Percentiles rank a stretch among this genome's conserved stretches.
Evolutionary conservation across 2,888 invertebrate species (phyloP).

Genomic region (Rhamnusium bicolor): DNA sequence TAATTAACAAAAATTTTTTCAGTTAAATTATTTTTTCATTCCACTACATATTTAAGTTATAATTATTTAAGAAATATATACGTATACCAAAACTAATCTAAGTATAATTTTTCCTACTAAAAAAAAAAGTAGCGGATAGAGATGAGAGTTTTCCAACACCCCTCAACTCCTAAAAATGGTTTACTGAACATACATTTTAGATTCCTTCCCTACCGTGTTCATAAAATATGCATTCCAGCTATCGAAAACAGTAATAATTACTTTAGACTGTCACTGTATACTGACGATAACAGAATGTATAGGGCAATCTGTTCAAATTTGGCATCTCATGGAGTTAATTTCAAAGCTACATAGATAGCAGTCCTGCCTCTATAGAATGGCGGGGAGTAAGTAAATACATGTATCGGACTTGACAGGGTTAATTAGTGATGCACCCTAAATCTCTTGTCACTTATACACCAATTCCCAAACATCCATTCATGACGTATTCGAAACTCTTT

Average conservation of each 20-base stretch:
- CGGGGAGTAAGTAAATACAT: constrained; percentile 36
- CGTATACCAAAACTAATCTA: too few species aligned
- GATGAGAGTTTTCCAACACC: too few species aligned
- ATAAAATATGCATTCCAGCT: neutral
- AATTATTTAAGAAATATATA: too few species aligned
- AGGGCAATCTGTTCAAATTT: constrained; percentile 43
- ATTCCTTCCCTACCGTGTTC: neutral
- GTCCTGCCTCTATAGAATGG: constrained; percentile 6
- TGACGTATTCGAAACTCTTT: constrained; percentile 34
- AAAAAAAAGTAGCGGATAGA: too few species aligned
- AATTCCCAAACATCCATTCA: constrained; percentile 30
- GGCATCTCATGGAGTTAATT: constrained; percentile 46
- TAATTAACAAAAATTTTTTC: too few species aligned
- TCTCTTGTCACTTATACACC: constrained; percentile 34
- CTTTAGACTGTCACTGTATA: neutral
- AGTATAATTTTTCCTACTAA: too few species aligned
- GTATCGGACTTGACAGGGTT: constrained; percentile 40
- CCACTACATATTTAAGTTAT: too few species aligned
- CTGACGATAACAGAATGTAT: constrained; percentile 40
- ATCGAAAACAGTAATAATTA: constrained; percentile 11
- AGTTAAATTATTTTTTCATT: too few species aligned
- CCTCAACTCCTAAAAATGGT: too few species aligned
- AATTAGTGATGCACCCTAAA: constrained; percentile 41
- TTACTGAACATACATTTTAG: neutral
- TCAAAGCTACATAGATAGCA: constrained; percentile 36